Base-by-base conservation (phyloP, 2,113 vertebrate species). In the Rissa tridactyla region DNA sequence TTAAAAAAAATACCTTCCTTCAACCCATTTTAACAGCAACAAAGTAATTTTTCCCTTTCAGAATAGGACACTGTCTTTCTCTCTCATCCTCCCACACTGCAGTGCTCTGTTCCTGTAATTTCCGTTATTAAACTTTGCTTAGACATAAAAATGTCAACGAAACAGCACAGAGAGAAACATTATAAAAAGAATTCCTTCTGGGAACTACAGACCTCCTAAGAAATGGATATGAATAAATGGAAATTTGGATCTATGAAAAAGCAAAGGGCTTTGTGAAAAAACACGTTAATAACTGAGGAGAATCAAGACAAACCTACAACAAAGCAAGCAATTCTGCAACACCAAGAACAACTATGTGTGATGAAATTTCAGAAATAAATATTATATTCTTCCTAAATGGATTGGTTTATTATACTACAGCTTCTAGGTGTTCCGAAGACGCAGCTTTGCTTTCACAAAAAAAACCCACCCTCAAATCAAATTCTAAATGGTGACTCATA, bases 81-180 rank as follows among this genome's bases (percentile, higher is more conserved):
- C 30, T 62, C 51, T 87, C 0, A 0, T 72, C 71, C 58, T 92
- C 78, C 73, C 26, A 92, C 40, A 60, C 15, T 76, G 77, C 52
- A 73, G 29, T 10, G 5, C 23, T 93, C 51, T 66, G n/a, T 81
- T 81, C 64, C 46, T 23, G n/a, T 80, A 77, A 94, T 93, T 95
- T 86, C 83, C 64, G 83, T 91, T 86, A 92, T 75, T 94, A 94
- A 88, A 89, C 34, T 78, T 86, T 68, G 61, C 57, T 81, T 79
- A 68, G 78, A 82, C 22, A 61, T 57, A 84, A 94, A 94, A 92
- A 87, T 79, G 21, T 79, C 66, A 91, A 30, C 4, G 9, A 73
- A 95, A 81, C 11, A 54, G 46, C 78, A 84, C 17, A 81, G 62
- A 88, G 58, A 15, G 10, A 78, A 86, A 86, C 25, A 51, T 51